phyloP scores from a whole-genome alignment of 35 echinoderm and acorn worm species.

The Apostichopus parvimensis region DNA sequence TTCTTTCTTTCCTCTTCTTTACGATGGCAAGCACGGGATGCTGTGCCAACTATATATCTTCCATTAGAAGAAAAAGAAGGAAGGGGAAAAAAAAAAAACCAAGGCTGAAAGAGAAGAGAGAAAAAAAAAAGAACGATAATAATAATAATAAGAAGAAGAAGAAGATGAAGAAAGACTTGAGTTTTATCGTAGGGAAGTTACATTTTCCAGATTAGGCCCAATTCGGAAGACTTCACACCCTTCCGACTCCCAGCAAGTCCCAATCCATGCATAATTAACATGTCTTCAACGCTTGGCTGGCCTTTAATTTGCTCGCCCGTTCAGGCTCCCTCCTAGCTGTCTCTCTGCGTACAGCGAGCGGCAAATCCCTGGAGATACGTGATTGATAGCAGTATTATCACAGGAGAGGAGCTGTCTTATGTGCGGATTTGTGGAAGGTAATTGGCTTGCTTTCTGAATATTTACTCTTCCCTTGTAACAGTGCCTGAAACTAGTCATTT shows the following conservation, averaged over 20 bases:
- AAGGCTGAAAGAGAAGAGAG: not conserved
- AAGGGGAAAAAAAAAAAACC: not conserved
- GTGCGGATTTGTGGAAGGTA: constrained; percentile 57
- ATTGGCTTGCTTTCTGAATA: constrained; percentile 53
- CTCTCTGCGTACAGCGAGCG: constrained; percentile 25
- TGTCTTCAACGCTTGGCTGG: constrained; percentile 59
- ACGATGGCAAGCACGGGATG: not conserved
- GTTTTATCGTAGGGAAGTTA: constrained; percentile 46
- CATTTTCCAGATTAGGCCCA: constrained; percentile 62
- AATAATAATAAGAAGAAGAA: not conserved
- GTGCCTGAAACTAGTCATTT: constrained; percentile 50
- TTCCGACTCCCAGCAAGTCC: constrained; percentile 51
- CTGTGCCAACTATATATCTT: constrained; percentile 6
- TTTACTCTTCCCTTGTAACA: constrained; percentile 52
- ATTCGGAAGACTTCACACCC: constrained; percentile 64
- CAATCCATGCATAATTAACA: constrained; percentile 66
- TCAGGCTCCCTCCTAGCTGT: constrained; percentile 9
- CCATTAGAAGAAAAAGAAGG: not conserved
- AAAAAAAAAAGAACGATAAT: not conserved
- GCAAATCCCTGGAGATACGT: constrained; percentile 43
- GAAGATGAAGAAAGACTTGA: not conserved
- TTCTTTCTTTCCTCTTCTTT: not conserved
- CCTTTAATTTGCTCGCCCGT: constrained; percentile 56
- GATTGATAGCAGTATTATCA: constrained; percentile 55
- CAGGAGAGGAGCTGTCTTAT: constrained; percentile 45